Evolutionary conservation across 2,113 vertebrate species (phyloP).

Genomic region (Anoura caudifer): DNA sequence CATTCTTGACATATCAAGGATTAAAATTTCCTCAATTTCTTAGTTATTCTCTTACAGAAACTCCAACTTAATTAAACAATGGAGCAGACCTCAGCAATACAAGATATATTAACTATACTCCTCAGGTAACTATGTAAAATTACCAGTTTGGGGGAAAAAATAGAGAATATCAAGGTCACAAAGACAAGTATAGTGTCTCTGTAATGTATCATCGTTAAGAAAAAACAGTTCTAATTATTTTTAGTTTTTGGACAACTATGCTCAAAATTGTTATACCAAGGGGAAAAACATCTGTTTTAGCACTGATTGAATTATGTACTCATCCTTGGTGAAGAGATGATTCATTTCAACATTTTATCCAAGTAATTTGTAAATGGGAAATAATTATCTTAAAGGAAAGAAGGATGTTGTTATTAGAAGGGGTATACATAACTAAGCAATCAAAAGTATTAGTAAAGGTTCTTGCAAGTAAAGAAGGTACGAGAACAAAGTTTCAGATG

Average conservation of each 20-base stretch:
- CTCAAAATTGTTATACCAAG: background rate
- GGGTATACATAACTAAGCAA: background rate
- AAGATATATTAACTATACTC: background rate
- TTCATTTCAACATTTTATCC: background rate
- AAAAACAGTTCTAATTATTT: background rate
- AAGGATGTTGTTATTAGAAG: background rate
- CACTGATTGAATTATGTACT: background rate
- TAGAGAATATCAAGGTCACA: background rate
- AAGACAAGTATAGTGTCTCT: background rate
- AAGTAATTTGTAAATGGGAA: background rate
- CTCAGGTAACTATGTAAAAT: background rate
- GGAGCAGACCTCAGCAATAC: background rate
- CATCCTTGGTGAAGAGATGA: background rate
- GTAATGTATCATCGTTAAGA: background rate
- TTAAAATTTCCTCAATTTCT: background rate
- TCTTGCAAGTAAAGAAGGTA: background rate
- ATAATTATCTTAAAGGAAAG: background rate
- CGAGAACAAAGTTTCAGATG: background rate
- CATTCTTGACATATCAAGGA: background rate
- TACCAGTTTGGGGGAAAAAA: accelerated
- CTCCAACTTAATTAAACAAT: background rate
- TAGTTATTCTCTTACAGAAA: background rate
- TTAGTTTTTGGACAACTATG: background rate
- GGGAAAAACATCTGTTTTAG: background rate
- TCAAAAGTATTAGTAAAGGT: background rate